Evolutionary conservation across 2,797 vertebrate species (phyloP).

Genomic region (Sciurus vulgaris): DNA sequence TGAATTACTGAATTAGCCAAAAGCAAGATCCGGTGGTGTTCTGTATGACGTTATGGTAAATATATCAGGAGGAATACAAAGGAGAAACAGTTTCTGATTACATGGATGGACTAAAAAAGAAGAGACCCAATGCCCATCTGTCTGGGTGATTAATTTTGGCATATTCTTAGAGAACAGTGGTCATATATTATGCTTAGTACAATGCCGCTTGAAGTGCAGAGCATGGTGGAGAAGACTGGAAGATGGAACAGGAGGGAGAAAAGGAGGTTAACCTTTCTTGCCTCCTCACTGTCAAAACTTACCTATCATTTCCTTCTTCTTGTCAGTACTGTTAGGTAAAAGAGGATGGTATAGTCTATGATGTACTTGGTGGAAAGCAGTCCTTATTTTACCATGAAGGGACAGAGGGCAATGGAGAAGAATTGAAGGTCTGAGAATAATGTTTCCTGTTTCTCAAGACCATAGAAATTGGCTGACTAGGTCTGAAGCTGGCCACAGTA

Average conservation of each 20-base stretch:
- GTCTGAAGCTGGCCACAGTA: conserved; percentile 27
- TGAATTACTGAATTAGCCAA: not conserved
- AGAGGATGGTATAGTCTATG: conserved; percentile 2
- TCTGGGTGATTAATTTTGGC: conserved; percentile 51
- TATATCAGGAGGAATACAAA: conserved; percentile 36
- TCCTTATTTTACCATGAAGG: conserved; percentile 49
- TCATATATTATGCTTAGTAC: not conserved
- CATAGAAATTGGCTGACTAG: conserved; percentile 52
- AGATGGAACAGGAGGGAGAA: not conserved
- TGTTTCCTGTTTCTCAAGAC: conserved; percentile 68
- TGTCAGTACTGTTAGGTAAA: conserved; percentile 24
- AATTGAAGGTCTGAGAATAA: conserved; percentile 63
- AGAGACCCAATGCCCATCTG: not conserved
- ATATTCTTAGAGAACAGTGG: not conserved
- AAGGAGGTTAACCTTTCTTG: conserved; percentile 61
- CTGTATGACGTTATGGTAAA: conserved; percentile 17
- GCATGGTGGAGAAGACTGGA: not conserved
- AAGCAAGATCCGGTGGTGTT: not conserved
- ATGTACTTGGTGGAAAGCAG: conserved; percentile 22
- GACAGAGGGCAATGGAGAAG: conserved; percentile 31
- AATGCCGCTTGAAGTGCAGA: not conserved
- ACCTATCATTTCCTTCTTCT: not conserved
- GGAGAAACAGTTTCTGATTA: conserved; percentile 25
- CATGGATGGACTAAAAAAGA: not conserved
- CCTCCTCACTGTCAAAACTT: not conserved